Evolutionary conservation across 2,113 vertebrate genomes (phyloP), one percentile per base, ranked within the genome.

Genomic region (Silurus asotus): DNA sequence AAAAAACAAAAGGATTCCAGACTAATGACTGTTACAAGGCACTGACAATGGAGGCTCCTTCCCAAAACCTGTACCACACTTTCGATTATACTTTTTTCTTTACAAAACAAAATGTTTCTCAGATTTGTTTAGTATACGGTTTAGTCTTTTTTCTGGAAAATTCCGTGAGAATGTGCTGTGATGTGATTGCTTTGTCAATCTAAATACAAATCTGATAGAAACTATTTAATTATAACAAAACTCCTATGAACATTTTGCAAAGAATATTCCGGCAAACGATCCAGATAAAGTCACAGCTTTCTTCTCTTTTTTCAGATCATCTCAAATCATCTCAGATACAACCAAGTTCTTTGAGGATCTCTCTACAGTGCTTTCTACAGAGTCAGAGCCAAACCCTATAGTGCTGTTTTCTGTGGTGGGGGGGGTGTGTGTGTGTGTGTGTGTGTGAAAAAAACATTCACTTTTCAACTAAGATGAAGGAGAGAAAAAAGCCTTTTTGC

Each of bases 391-490:
- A n/a, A 37, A 72, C 48, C 25, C 23, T 69, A 17, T 62, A 11
- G 10, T 13, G 20, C 19, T 17, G 69, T 15, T 49, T 81, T 15
- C 17, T 45, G 49, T 37, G 28, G 28, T 37, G 28, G 28, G 28
- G 28, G 28, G 28, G 28, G 2, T 37, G 28, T n/a, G n/a, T n/a
- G n/a, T n/a, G n/a, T n/a, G n/a, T n/a, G 53, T 80, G 70, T 4
- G 19, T 5, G 75, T 23, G 1, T 5, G 20, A 4, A 23, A 8
- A 28, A n/a, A 51, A 17, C 28, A 37, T 69, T 9, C 51, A 55
- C 61, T 15, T 78, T 84, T 70, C 25, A 20, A 83, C 45, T 56
- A 70, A 10, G 81, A 70, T 61, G n/a, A 81, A 81, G 45, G 17
- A 6, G 53, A 67, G 25, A 25, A 59, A 37, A 28, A 14, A 25